Base-by-base conservation (phyloP, 2,113 vertebrate species). In the Arvicanthis niloticus region DNA sequence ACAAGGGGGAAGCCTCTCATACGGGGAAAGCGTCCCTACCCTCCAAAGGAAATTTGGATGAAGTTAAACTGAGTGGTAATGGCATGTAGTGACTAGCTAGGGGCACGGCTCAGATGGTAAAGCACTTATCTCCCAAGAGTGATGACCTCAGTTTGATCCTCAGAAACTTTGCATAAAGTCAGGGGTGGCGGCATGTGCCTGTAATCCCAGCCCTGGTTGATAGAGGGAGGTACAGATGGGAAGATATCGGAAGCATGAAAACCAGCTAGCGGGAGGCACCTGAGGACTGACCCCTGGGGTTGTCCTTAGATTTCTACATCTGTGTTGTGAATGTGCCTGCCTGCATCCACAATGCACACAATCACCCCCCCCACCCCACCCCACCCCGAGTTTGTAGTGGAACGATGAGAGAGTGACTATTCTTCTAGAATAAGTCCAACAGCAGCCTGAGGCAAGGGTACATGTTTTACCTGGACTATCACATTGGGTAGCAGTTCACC, bases 401-500 rank as follows among this genome's bases (percentile, higher is more conserved):
- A 68, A 37, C 31, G 51, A 45, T 16, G 22, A 85, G 22, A n/a
- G 7, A 76, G 40, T 37, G 22, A 13, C 91, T 76, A 45, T 86
- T 91, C 45, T 72, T 37, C 6, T 81, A 45, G 65, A 67, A 51
- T n/a, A 88, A 51, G 37, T 82, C 78, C 78, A 75, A 4, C 22
- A 65, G 37, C 45, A 76, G 4, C 70, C 51, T 1, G 67, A 19
- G 60, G 60, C 53, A 42, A 11, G 31, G 37, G 22, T 40, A 7
- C 5, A 22, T 34, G 22, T 29, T 94, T 80, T 37, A 40, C 29
- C 0, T 77, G 72, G 82, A 88, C 29, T 0, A 77, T 80, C 42
- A 91, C 10, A 62, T 56, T 86, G 68, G 65, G 40, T 19, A 89
- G 78, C 65, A 90, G n/a, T 73, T 92, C 70, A 45, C 21, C 62